Evolutionary conservation across 2,888 invertebrate species (phyloP).

Genomic region (Thalpophila matura): DNA sequence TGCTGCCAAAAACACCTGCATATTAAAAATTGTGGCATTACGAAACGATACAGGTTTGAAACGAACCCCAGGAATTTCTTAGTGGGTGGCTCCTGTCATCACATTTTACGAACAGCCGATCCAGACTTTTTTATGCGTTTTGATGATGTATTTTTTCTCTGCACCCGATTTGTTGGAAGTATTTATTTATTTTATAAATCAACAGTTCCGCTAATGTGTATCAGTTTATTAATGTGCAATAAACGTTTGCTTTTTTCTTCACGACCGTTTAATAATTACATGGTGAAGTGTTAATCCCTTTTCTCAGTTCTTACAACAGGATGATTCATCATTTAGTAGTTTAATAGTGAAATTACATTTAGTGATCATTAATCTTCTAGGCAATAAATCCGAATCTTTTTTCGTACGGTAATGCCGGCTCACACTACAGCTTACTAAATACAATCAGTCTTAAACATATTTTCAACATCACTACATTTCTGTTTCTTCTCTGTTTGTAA

Average conservation of each 20-base stretch:
- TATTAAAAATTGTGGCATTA: slow-evolving; percentile 7
- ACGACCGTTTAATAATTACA: neutral
- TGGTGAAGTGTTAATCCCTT: slow-evolving; percentile 12
- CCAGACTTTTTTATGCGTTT: neutral
- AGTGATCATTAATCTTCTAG: slow-evolving; percentile 11
- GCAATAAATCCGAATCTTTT: neutral
- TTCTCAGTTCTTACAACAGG: slow-evolving; percentile 6
- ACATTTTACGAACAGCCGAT: slow-evolving; percentile 21
- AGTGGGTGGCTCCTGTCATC: slow-evolving; percentile 31
- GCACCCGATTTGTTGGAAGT: neutral
- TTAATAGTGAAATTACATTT: slow-evolving; percentile 10
- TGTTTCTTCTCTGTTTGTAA: too few relatives aligned
- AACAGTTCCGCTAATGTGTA: neutral
- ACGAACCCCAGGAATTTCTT: slow-evolving; percentile 24
- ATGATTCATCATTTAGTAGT: slow-evolving; percentile 30
- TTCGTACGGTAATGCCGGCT: too few relatives aligned
- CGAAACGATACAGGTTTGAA: slow-evolving; percentile 29
- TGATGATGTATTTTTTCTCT: neutral
- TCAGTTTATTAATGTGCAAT: neutral
- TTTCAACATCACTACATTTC: too few relatives aligned
- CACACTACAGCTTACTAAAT: too few relatives aligned
- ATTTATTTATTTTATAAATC: neutral
- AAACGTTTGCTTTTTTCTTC: neutral
- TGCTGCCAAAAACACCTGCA: slow-evolving; percentile 22
- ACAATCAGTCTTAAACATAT: too few relatives aligned